phyloP scores from a whole-genome alignment of 2,113 vertebrate species.

The Butastur rufipennis region DNA sequence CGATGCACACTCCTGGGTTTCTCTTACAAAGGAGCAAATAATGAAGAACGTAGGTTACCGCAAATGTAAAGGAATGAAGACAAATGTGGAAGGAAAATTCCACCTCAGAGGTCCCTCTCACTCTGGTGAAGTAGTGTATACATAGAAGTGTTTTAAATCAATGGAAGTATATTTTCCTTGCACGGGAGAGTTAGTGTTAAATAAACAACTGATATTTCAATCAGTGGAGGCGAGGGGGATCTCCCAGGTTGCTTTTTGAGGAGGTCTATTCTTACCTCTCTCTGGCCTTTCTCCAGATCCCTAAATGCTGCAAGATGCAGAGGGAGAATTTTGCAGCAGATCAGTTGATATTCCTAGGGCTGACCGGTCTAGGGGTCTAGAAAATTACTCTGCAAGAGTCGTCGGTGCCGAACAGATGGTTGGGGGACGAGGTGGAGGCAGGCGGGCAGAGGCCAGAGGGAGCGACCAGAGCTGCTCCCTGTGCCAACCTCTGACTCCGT shows the following conservation, averaged over 20 bases:
- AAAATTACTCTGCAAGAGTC: neutral
- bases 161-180: slow-evolving; percentile 7
- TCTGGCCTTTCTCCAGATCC: neutral
- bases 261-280: neutral
- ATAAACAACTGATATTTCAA: slow-evolving; percentile 52
- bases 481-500: neutral
- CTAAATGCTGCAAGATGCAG: neutral
- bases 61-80: slow-evolving; percentile 38
- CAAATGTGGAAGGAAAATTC: slow-evolving; percentile 41
- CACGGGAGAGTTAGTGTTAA: neutral
- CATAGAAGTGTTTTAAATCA: slow-evolving; percentile 47
- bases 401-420: neutral
- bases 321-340: neutral
- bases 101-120: neutral
- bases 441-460: neutral
- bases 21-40: neutral
- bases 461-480: neutral
- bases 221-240: neutral
- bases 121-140: slow-evolving; percentile 10
- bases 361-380: neutral
- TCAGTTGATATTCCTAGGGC: neutral
- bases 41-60: neutral
- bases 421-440: accelerated
- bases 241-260: slow-evolving; percentile 1
- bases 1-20: neutral